Conservation (phyloP, 92 coral and sea anemone species). For the Phymanthus crucifer region DNA sequence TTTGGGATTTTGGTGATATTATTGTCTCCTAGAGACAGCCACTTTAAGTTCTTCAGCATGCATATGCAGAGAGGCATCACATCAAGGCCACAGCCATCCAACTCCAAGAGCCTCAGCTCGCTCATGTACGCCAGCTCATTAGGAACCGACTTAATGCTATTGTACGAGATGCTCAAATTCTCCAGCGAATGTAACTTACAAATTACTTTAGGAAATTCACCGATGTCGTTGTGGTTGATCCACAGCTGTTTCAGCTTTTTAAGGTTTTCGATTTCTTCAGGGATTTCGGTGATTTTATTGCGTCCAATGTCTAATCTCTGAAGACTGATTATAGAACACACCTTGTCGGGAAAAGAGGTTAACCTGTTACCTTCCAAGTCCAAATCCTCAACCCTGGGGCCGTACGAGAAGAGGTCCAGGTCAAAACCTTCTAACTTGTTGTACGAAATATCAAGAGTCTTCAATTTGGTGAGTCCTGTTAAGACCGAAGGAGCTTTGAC, state of each 20-base stretch:
- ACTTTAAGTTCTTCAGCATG: conserved; percentile 26
- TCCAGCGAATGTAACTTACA: conserved; percentile 36
- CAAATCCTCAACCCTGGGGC: conserved; percentile 22
- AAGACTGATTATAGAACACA: conserved; percentile 31
- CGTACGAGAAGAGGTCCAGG: conserved; percentile 15
- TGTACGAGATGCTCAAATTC: conserved; percentile 37
- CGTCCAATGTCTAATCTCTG: conserved; percentile 41
- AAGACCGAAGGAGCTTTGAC: conserved; percentile 31
- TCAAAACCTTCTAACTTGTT: conserved; percentile 29
- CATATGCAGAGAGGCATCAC: conserved; percentile 37
- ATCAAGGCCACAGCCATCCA: conserved; percentile 39
- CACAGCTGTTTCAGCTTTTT: conserved; percentile 36
- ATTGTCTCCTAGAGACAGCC: conserved; percentile 50
- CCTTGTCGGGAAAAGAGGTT: conserved; percentile 12
- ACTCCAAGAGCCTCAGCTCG: conserved; percentile 37
- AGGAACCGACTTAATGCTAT: conserved; percentile 28
- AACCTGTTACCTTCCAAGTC: conserved; percentile 46
- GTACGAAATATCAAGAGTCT: conserved; percentile 45
- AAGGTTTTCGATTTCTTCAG: conserved; percentile 14
- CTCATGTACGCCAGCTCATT: conserved; percentile 18
- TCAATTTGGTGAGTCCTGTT: conserved; percentile 22
- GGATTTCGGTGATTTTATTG: conserved; percentile 33
- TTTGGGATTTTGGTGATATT: conserved; percentile 36
- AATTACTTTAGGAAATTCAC: conserved; percentile 33
- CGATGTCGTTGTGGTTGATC: conserved; percentile 41